phyloP scores from a whole-genome alignment of 2,888 invertebrate genomes.

The Plemyria rubiginata region DNA sequence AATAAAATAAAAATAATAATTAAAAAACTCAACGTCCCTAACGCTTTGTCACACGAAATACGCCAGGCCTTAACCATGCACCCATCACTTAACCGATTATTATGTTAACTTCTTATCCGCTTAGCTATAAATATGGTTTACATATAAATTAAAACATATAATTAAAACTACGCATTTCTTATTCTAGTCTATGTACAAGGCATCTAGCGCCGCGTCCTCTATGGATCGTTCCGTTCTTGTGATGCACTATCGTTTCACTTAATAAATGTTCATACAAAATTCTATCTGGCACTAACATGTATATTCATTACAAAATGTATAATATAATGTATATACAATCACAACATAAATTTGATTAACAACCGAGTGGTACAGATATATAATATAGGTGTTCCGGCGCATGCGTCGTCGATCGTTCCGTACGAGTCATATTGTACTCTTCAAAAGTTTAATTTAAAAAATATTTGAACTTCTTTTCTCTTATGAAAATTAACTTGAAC shows the following conservation, averaged over 20 bases:
- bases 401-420: conserved; percentile 51
- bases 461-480: conserved; percentile 58
- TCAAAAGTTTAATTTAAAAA: conserved; percentile 56
- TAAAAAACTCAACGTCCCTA: conserved; percentile 39
- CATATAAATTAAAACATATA: conserved; percentile 82
- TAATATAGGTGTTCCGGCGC: conserved; percentile 66
- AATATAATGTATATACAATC: conserved; percentile 79
- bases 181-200: conserved; percentile 80
- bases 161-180: conserved; percentile 82
- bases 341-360: conserved; percentile 83
- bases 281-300: conserved; percentile 84
- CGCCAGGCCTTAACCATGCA: conserved; percentile 59
- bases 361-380: conserved; percentile 74
- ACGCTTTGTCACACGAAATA: conserved; percentile 44
- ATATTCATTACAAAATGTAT: conserved; percentile 83
- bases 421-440: conserved; percentile 56
- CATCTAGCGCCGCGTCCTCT: conserved; percentile 57
- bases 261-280: conserved; percentile 81
- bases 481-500: conserved; percentile 41
- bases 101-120: conserved; percentile 72
- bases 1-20: too few species aligned
- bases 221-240: conserved; percentile 48
- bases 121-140: conserved; percentile 80
- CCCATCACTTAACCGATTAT: conserved; percentile 57
- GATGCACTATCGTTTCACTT: conserved; percentile 38